These are phyloP conservation scores for Drosophila tani DNA, from an alignment of 1,140 invertebrate species.

Conservation along the genomic window DNA sequence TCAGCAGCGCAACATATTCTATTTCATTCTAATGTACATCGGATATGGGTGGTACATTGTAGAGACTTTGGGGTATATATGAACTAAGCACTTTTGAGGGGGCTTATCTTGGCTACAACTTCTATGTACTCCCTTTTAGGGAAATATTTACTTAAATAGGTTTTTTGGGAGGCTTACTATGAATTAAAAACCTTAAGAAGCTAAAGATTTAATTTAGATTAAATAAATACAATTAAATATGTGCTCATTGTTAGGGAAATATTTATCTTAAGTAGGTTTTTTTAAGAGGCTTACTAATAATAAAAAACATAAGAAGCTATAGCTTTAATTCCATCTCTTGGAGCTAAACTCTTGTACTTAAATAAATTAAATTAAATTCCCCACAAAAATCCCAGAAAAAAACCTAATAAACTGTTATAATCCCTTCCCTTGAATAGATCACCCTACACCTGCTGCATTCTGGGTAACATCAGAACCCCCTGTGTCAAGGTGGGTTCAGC, in stretches of 20 bases:
- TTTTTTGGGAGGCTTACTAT: no score
- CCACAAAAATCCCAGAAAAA: not conserved
- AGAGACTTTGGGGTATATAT: not conserved
- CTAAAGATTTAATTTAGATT: no score
- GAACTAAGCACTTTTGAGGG: not conserved
- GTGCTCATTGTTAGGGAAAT: no score
- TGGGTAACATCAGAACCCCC: not conserved
- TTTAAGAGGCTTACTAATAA: rapidly evolving
- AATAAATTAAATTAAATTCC: not conserved
- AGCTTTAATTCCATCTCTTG: no score
- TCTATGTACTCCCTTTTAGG: not conserved
- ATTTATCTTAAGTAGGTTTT: no score
- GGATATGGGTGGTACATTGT: conserved; percentile 53
- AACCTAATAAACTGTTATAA: not conserved
- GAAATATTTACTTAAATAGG: no score
- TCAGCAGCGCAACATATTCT: conserved; percentile 61
- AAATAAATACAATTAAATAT: no score
- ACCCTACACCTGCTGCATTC: conserved; percentile 1
- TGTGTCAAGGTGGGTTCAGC: not conserved
- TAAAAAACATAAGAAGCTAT: no score
- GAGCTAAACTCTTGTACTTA: no score
- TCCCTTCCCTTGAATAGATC: not conserved
- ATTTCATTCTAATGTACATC: conserved; percentile 77
- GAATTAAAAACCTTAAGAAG: no score
- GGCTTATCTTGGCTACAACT: not conserved